Conservation (phyloP, 2,113 vertebrate species). For the Cacatua alba region DNA sequence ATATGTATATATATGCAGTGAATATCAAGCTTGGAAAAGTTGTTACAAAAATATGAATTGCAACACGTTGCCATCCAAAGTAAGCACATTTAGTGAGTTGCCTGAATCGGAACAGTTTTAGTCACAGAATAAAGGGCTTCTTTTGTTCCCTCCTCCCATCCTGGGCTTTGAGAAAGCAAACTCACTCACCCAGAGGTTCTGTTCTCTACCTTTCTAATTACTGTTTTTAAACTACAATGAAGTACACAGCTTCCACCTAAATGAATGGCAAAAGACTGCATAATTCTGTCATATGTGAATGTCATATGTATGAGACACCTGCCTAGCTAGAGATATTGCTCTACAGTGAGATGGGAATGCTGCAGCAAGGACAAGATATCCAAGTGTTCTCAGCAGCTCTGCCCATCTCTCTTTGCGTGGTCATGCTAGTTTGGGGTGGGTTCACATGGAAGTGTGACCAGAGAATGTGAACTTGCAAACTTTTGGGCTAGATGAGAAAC, state of each 20-base stretch:
- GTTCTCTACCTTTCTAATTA: background rate
- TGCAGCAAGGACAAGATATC: background rate
- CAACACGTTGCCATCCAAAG: background rate
- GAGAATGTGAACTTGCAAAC: background rate
- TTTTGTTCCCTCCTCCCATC: background rate
- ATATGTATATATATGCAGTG: background rate
- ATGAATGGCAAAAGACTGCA: background rate
- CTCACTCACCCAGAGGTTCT: background rate
- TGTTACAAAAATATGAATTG: background rate
- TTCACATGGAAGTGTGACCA: background rate
- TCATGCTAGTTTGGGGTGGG: background rate
- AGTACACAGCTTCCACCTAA: background rate
- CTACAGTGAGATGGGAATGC: background rate
- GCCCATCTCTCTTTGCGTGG: background rate
- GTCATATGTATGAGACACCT: accelerated
- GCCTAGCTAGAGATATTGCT: accelerated
- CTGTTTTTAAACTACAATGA: background rate
- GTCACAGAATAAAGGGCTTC: background rate
- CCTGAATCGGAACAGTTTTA: background rate
- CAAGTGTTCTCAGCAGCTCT: background rate
- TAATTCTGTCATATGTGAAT: background rate
- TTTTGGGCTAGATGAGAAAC: background rate
- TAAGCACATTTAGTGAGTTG: background rate
- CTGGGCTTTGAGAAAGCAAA: background rate
- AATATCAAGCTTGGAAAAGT: background rate